Evolutionary conservation across 2,113 vertebrate genomes (phyloP), one percentile per base, ranked within the genome.

Genomic region (Chaetorhynchus papuensis): DNA sequence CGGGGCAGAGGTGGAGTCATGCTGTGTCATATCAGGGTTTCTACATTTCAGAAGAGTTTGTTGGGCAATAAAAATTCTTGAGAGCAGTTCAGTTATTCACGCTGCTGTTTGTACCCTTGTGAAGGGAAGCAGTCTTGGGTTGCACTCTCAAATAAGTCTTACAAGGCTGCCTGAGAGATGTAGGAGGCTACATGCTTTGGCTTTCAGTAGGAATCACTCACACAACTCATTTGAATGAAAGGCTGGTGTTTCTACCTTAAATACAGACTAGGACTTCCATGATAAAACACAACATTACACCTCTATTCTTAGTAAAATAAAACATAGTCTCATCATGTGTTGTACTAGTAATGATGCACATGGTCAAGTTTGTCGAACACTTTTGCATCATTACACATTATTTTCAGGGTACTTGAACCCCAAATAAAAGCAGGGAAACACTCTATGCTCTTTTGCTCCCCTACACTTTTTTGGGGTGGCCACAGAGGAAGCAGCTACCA

Each of bases 1-100:
- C 11, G 17, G 31, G 5, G 23, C 1, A 0, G 44, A 88, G 22
- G 8, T 1, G 7, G 28, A 26, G 13, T 31, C 76, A 26, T 27
- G 53, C 71, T 37, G 52, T 70, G 61, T 71, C 90, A 92, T 33
- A 9, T 33, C 4, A 20, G n/a, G 60, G n/a, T 45, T 94, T 87
- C 68, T 41, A 4, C 33, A 37, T 59, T 86, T 66, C 49, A 71
- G 69, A 68, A 79, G 66, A 53, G 16, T 27, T 74, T 7, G 2
- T 35, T 60, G 27, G 39, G 61, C 61, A 90, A 87, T 33, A 72
- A 42, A 61, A 83, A 19, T 24, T 31, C 19, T 41, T 61, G 35
- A 54, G 80, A 87, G 22, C 19, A 28, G 70, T 83, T 81, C 42
- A 72, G 27, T 57, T 42, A 41, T 41, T 89, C 37, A 44, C 42